Evolutionary conservation across 1,140 invertebrate species (phyloP), one percentile per base, ranked within the genome.

Genomic region (Scaptomyza pallida): DNA sequence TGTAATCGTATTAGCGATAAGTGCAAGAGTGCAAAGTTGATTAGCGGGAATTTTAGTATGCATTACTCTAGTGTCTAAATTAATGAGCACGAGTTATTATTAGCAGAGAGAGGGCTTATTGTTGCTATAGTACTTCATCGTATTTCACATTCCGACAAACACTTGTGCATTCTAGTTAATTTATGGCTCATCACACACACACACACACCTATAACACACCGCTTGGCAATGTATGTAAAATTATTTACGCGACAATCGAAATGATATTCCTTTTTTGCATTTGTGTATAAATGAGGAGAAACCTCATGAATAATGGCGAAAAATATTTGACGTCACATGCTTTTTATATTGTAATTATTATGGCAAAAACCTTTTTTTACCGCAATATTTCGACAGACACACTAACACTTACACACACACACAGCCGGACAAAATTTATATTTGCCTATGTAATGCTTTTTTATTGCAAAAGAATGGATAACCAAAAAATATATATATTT

Each of bases 361-460:
- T 86, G 70, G 65, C 50, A 65, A n/a, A n/a, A 54, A 76, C 69
- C 65, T 74, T 86, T 85, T 85, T 85, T 85, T 72, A 60, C 78
- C 54, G 73, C 78, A 82, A 80, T 72, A 64, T 81, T 81, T 80
- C 43, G 54, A 60, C 65, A 78, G 47, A 62, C 43, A 71, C 26
- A 50, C 15, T 37, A 26, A 15, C 37, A 45, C n/a, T 48, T 23
- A 45, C 0, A 45, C 41, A 21, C 13, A 9, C 8, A 30, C n/a
- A 35, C 4, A 12, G 51, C 9, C 51, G 33, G 61, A 57, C 47
- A 52, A 78, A 71, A 80, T 78, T 71, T 74, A 77, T 86, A 86
- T 86, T 86, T 86, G 79, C 50, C 75, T 75, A 83, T 83, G 81
- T 86, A 86, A 86, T 78, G 81, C 76, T 86, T 86, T 86, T 86